These are phyloP conservation scores for Ataeniobius toweri DNA, from an alignment of 2,797 vertebrate species.

Conservation along the genomic window DNA sequence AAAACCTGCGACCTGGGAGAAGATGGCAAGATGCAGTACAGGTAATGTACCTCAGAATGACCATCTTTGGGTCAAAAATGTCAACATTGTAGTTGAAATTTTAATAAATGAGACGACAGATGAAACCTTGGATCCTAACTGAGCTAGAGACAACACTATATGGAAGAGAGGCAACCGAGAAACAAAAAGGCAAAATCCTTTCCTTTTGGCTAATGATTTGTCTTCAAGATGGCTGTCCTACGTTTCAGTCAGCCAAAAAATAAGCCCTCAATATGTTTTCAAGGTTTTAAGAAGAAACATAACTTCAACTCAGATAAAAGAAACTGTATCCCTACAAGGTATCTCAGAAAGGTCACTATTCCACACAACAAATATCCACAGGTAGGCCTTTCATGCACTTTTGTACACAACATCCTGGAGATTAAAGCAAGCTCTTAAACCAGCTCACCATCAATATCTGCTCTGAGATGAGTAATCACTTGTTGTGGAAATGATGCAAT, in stretches of 20 bases:
- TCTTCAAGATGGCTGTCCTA: background rate
- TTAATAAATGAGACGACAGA: background rate
- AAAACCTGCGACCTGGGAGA: background rate
- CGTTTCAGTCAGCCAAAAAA: constrained; percentile 2
- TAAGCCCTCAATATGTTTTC: constrained; percentile 14
- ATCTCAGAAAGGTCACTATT: constrained; percentile 38
- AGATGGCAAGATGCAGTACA: background rate
- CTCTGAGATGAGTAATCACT: constrained; percentile 53
- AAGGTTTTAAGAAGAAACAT: constrained; percentile 3
- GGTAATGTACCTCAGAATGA: background rate
- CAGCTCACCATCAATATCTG: constrained; percentile 38
- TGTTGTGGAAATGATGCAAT: constrained; percentile 73
- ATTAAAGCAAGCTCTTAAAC: constrained; percentile 39
- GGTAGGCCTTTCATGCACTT: background rate
- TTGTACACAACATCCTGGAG: constrained; percentile 28
- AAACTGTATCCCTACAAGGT: constrained; percentile 6
- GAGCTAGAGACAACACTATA: background rate
- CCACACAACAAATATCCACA: constrained; percentile 6
- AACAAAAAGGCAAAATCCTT: background rate
- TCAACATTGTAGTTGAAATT: background rate
- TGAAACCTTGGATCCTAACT: background rate
- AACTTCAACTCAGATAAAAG: constrained; percentile 12
- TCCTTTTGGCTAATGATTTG: background rate
- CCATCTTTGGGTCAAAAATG: background rate
- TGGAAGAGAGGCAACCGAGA: background rate